Evolutionary conservation across 2,113 vertebrate genomes (phyloP).

Genomic region (Junco hyemalis): DNA sequence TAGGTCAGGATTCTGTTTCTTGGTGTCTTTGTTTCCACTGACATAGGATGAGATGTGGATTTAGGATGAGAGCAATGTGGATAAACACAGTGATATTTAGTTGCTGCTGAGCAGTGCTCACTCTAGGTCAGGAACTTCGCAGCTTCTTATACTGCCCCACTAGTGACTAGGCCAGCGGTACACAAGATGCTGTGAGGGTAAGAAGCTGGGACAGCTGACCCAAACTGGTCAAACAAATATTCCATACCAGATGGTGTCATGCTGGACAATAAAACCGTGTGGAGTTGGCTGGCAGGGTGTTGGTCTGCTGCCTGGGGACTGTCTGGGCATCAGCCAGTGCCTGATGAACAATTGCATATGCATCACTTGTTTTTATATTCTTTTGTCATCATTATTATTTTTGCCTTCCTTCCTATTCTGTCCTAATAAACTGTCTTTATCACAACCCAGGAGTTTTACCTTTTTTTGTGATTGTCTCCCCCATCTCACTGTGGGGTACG

Average conservation of each 20-base stretch:
- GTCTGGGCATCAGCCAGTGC: not conserved
- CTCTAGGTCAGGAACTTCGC: not conserved
- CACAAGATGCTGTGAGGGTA: not conserved
- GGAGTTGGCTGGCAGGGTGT: not conserved
- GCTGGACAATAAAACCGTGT: not conserved
- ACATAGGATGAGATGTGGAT: not conserved
- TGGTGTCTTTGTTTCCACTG: not conserved
- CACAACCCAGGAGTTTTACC: not conserved
- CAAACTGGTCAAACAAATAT: not conserved
- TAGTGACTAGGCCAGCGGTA: not conserved
- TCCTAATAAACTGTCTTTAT: not conserved
- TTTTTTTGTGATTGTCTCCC: not conserved
- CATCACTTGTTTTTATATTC: not conserved
- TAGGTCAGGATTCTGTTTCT: not conserved
- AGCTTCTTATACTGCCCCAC: not conserved
- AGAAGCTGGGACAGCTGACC: not conserved
- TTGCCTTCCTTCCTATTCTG: not conserved
- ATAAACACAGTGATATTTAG: not conserved
- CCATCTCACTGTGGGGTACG: not conserved
- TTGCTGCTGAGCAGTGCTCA: not conserved
- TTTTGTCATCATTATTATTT: not conserved
- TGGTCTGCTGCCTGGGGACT: not conserved
- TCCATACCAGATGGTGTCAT: not conserved
- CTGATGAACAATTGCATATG: not conserved
- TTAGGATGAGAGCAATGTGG: not conserved